Base-by-base conservation (phyloP, 2,888 invertebrate species). In the Baccha elongata region DNA sequence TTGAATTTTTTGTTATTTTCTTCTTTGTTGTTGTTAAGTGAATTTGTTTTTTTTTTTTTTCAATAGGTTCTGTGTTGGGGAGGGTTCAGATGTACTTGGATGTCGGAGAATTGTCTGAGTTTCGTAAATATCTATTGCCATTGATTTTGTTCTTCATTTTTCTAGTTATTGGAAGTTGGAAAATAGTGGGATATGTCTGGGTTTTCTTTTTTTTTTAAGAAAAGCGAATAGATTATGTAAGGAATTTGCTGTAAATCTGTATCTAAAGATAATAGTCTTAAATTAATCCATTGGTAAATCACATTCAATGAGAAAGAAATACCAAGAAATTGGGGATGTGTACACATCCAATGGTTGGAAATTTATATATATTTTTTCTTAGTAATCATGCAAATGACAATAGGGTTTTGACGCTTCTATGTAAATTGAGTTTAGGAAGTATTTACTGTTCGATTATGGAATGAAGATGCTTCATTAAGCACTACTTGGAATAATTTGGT, bases 31-130 rank as follows among this genome's bases (percentile, higher is more conserved):
- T 37, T 58, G 3, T 32, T 8, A 19, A 52, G 17, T 15, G 23
- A 23, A 2, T n/a, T n/a, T n/a, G n/a, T 35, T 15, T 58, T 17
- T 64, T 48, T 48, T 64, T 81, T 46, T 75, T 81, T 81, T 75
- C 60, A 81, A 75, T 81, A 72, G 81, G 76, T 81, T 81, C 71
- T 76, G 60, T 81, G 81, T 81, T 81, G 76, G 81, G 81, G 81
- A 60, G 64, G 81, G 81, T 81, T 81, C 81, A 72, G 81, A 42
- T 44, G 13, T 2, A 10, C 13, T 21, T 40, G n/a, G n/a, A n/a
- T n/a, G n/a, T 40, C 37, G 5, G 17, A 42, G 44, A 42, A 1
- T 44, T 58, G 58, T 75, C 44, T 40, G 29, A 64, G 55, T 75
- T 71, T 48, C 19, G 64, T 21, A n/a, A n/a, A n/a, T n/a, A 26